Base-by-base conservation (phyloP, 2,888 invertebrate genomes). In the Drosophila parthenogenetica region DNA sequence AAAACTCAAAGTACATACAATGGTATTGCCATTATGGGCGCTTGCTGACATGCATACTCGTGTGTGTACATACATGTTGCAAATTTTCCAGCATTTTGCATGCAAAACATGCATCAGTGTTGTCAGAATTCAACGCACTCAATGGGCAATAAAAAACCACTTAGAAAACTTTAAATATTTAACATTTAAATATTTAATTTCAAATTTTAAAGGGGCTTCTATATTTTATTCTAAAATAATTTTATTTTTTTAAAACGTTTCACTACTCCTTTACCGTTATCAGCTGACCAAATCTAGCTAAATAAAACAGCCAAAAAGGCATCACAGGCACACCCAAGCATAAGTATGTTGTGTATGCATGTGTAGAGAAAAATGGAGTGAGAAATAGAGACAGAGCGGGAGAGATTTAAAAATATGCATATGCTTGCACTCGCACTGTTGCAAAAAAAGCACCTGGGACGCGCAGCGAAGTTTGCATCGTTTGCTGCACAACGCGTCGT, bases 1-100 rank as follows among this genome's bases (percentile, higher is more conserved):
- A 84, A 84, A 87, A 87, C 83, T 79, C 79, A 84, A 81, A 77
- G 78, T 76, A 84, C 78, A 78, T 71, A 79, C 75, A 77, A 81
- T 79, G 75, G 55, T 73, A 72, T 81, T 71, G 81, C 81, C 65
- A 87, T 83, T 77, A 83, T 73, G 81, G 69, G 46, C 54, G 65
- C 54, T 42, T 69, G 75, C 69, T 59, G 54, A 64, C 75, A 72
- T 77, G 69, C 65, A 73, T 60, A 32, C 55, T 51, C 29, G 59
- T 54, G 60, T 54, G 60, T 68, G 65, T 43, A 37, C 35, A 13
- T 50, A n/a, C 19, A 45, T 69, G 69, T 68, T 53, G 68, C 72
- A 61, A 72, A 79, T 77, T 77, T 75, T 60, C 54, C 78, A 78
- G 45, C 29, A 62, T 67, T 77, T 68, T 67, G 54, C 54, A 63